A percentile compares a stretch with the other conserved stretches of the same genome.
These are phyloP conservation scores for Lobophora halterata DNA, from an alignment of 2,888 invertebrate species.

Conservation along the genomic window DNA sequence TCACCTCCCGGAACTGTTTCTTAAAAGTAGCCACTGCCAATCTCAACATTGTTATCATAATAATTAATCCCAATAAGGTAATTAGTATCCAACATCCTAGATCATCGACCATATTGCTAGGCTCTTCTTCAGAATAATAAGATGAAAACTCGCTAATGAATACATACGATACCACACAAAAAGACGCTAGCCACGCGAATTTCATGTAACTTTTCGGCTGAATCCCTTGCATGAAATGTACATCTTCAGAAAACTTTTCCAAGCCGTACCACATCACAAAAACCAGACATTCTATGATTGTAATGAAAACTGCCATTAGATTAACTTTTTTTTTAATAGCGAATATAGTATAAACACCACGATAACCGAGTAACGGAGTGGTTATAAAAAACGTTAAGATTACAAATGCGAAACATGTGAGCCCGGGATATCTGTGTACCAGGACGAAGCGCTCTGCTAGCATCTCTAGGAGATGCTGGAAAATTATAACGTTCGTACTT, in stretches of 20 bases:
- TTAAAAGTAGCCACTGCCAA: conserved; percentile 40
- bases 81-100: conserved; percentile 34
- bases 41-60: conserved; percentile 29
- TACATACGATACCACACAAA: conserved; percentile 40
- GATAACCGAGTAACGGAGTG: conserved; percentile 49
- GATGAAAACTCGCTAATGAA: conserved; percentile 39
- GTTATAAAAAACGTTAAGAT: conserved; percentile 46
- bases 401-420: conserved; percentile 38
- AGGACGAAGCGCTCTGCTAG: conserved; percentile 35
- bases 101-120: conserved; percentile 12
- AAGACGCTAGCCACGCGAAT: conserved; percentile 47
- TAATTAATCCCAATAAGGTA: conserved; percentile 14
- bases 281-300: conserved; percentile 48
- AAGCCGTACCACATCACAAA: conserved; percentile 66
- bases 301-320: conserved; percentile 41
- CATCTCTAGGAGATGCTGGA: conserved; percentile 48
- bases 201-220: conserved; percentile 55
- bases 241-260: conserved; percentile 62
- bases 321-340: conserved; percentile 37
- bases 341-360: conserved; percentile 39
- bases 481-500: conserved; percentile 40
- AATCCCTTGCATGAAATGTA: conserved; percentile 72
- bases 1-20: conserved; percentile 34
- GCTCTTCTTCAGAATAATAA: not conserved
- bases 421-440: conserved; percentile 47